These are phyloP conservation scores for Cryptocheilus praepositus DNA, from an alignment of 2,888 invertebrate species.

Conservation along the genomic window DNA sequence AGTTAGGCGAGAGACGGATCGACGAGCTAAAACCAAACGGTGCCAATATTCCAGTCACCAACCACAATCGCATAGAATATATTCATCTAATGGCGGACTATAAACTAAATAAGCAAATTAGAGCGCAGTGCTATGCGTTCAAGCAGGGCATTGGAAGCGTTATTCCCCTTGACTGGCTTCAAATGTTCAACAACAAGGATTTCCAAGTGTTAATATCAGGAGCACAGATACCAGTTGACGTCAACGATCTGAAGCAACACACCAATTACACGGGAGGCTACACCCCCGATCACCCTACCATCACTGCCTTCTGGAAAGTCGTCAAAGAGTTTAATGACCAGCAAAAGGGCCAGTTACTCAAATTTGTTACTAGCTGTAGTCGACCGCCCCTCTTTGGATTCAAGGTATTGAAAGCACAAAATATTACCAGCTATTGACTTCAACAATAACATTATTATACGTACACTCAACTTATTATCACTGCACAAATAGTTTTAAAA, in stretches of 20 bases:
- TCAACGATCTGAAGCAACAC: conserved; percentile 89
- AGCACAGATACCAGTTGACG: conserved; percentile 94
- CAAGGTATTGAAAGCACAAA: conserved; percentile 83
- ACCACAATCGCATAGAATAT: conserved; percentile 95
- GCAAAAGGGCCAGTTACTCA: conserved; percentile 90
- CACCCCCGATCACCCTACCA: conserved; percentile 87
- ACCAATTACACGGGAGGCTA: conserved; percentile 96
- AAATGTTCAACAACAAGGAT: conserved; percentile 96
- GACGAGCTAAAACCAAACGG: conserved; percentile 95
- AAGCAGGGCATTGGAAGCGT: conserved; percentile 93
- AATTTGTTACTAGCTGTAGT: conserved; percentile 99
- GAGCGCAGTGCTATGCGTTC: conserved; percentile 91
- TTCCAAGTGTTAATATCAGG: conserved; percentile 98
- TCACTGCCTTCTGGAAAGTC: conserved; percentile 92
- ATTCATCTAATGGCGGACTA: conserved; percentile 97
- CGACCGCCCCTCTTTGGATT: conserved; percentile 97
- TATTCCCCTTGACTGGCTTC: conserved; percentile 93
- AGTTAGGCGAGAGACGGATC: conserved; percentile 91
- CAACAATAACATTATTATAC: too few relatives aligned
- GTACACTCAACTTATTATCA: too few relatives aligned
- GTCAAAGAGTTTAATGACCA: conserved; percentile 88
- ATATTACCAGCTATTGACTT: too few relatives aligned
- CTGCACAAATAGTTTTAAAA: too few relatives aligned
- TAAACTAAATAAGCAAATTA: conserved; percentile 93
- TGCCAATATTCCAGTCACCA: conserved; percentile 91